phyloP scores from a whole-genome alignment of 1,140 invertebrate genomes.

The Drosophila kurseongensis region DNA sequence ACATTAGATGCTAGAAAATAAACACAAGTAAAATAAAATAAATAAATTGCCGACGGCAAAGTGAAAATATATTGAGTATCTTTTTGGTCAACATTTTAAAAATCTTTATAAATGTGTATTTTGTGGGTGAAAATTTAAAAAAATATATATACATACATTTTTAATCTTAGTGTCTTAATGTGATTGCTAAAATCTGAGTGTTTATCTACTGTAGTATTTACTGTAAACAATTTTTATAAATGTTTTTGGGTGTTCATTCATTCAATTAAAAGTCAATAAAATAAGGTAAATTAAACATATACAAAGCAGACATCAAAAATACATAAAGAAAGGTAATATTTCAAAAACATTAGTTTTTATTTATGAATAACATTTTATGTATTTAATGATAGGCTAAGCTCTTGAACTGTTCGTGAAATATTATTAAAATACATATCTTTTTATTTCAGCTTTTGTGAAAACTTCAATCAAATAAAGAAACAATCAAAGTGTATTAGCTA shows the following conservation, averaged over 20 bases:
- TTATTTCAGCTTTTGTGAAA: slow-evolving; percentile 8
- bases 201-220: slow-evolving; percentile 43
- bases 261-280: slow-evolving; percentile 2
- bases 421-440: background rate
- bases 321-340: slow-evolving; percentile 8
- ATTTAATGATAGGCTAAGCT: too few relatives aligned
- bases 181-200: slow-evolving; percentile 39
- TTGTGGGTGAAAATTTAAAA: slow-evolving; percentile 46
- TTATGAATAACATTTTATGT: background rate
- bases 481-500: slow-evolving; percentile 24
- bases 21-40: slow-evolving; percentile 7
- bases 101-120: slow-evolving; percentile 31
- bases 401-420: background rate
- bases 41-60: slow-evolving; percentile 54
- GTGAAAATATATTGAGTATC: slow-evolving; percentile 6
- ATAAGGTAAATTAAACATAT: background rate
- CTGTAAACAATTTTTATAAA: slow-evolving; percentile 24
- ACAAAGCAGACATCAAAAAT: background rate
- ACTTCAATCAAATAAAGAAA: slow-evolving; percentile 17
- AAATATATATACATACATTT: background rate
- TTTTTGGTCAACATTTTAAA: slow-evolving; percentile 28
- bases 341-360: too few relatives aligned
- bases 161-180: slow-evolving; percentile 30
- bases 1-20: slow-evolving; percentile 12
- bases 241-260: slow-evolving; percentile 32